Base-by-base conservation (phyloP, 2,113 vertebrate species). In the Poecilia latipinna region DNA sequence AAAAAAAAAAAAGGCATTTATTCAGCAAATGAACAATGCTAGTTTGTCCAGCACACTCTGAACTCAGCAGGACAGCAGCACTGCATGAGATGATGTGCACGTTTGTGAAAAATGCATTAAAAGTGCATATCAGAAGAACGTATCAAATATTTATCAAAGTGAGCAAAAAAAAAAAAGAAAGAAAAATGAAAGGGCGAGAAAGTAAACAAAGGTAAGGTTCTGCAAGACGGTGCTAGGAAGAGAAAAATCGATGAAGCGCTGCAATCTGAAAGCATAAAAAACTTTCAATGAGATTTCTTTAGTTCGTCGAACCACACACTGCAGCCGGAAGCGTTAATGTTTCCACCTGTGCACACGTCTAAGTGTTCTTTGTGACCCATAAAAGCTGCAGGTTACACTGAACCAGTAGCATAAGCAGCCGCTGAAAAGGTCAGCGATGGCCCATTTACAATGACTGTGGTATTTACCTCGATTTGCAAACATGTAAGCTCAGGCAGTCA, bases 61-160 rank as follows among this genome's bases (percentile, higher is more conserved):
- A 88, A 85, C 72, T 68, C 78, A 78, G 75, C 83, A 39, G 77
- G 78, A 84, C 61, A 80, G 75, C 65, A 80, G 62, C 61, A 51
- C 57, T 74, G 19, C 33, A 82, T 82, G 82, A 72, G 82, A 72
- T 78, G 77, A 79, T 79, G 82, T 85, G 80, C 82, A 88, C 79
- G 68, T 74, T 72, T 75, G 79, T 72, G 72, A 85, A 87, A 86
- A 80, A 86, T 85, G 82, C 85, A 90, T 86, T 81, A 90, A 88
- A 57, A 82, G 80, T 78, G 87, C 77, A 87, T 87, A 90, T 90
- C 89, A 92, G 85, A 69, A 89, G 76, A 69, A 63, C 66, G 60
- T 73, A 87, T 93, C 80, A 91, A 93, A 93, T 91, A 92, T 94
- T 92, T 78, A 92, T 86, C 87, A 90, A 77, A 91, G 83, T 72